A percentile compares a stretch with the other conserved stretches of the same genome.
Conservation (phyloP, 2,113 vertebrate genomes). For the Rhagologus leucostigma region DNA sequence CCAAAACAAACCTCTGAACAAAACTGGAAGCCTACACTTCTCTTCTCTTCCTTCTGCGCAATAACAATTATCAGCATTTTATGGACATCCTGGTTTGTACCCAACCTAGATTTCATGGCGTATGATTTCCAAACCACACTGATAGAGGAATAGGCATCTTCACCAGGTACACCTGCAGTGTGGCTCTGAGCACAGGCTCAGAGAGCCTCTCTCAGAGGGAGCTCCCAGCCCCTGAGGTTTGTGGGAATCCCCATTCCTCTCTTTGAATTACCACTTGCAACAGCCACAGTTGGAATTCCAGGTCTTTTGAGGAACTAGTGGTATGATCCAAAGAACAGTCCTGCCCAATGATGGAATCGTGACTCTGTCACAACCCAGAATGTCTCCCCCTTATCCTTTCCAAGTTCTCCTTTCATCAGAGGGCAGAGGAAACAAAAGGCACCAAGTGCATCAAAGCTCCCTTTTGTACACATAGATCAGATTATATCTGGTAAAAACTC, state of each 20-base stretch:
- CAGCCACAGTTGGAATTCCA: background rate
- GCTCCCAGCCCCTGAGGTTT: background rate
- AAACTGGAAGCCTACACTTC: background rate
- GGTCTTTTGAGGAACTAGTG: background rate
- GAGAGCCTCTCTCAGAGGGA: too few relatives aligned
- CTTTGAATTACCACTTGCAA: background rate
- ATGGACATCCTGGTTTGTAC: accelerated
- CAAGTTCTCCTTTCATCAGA: background rate
- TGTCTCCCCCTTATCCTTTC: background rate
- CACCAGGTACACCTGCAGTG: background rate
- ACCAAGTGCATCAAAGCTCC: background rate
- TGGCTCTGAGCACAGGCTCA: background rate
- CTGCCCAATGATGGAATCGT: background rate
- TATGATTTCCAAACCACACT: background rate
- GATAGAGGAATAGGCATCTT: background rate
- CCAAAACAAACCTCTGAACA: accelerated
- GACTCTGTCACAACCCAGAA: too few relatives aligned
- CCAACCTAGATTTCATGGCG: accelerated
- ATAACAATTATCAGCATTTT: background rate
- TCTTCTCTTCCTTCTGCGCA: background rate
- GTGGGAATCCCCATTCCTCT: background rate
- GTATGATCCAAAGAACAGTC: background rate
- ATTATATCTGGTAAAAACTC: accelerated
- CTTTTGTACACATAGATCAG: background rate
- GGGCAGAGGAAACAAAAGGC: background rate